Base-by-base conservation (phyloP, 2,113 vertebrate species). In the Halcyon malimbica region DNA sequence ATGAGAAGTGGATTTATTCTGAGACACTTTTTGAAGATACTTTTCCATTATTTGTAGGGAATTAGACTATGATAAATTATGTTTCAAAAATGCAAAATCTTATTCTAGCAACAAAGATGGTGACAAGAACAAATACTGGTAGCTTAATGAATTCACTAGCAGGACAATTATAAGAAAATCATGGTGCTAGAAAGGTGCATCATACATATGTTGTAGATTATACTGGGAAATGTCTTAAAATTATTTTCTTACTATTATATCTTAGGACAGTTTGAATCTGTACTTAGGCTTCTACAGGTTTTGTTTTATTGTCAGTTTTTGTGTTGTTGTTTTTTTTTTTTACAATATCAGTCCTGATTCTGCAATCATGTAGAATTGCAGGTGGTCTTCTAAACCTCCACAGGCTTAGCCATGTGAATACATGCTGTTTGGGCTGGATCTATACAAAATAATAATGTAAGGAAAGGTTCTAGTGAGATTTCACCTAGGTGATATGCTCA, bases 81-180 rank as follows among this genome's bases (percentile, higher is more conserved):
- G 37, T 39, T 95, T 97, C 33, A 95, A 64, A 87, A 95, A 87
- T 80, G 41, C 26, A 75, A 83, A 39, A 83, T 26, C 41, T 84
- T 85, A 50, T 80, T 97, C 53, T 71, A 46, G 65, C 2, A 1
- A 81, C 8, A 79, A 80, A 74, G 23, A 93, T 24, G 70, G 16
- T 75, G 75, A 73, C n/a, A 85, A 64, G 82, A 95, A 82, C 46
- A 80, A 44, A 62, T 60, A 50, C 23, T 83, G 18, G 16, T 24
- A 46, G 11, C 23, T 90, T 37, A 93, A 89, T 77, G 33, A 33
- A 76, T 41, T 85, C 31, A 48, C 44, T 44, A 64, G 51, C 20
- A 69, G 31, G 8, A 63, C 65, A 91, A 62, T 6, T 73, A 13
- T 68, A 83, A 81, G 42, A 57, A 26, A 91, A 31, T 26, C 0